A percentile compares a stretch with the other conserved stretches of the same genome.
These are phyloP conservation scores for Cheirogaleus major DNA, from an alignment of 2,797 vertebrate species.

Conservation along the genomic window DNA sequence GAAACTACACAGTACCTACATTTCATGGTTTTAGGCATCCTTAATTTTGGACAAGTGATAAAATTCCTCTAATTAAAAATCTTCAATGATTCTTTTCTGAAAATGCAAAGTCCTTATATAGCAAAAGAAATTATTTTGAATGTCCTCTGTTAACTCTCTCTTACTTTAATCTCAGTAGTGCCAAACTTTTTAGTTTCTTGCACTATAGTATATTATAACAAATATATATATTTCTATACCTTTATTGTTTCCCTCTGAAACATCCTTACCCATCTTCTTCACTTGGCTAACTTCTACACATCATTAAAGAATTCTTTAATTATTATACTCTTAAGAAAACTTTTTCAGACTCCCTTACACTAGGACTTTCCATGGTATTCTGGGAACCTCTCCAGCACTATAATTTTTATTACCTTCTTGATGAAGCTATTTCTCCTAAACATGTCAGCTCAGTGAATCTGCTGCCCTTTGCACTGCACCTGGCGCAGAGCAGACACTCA, in stretches of 20 bases:
- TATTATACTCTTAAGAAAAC: conserved; percentile 10
- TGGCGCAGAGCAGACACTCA: conserved; percentile 34
- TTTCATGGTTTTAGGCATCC: conserved; percentile 2
- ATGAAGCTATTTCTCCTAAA: not conserved
- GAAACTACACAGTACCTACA: not conserved
- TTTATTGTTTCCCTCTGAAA: conserved; percentile 52
- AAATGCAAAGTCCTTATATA: conserved; percentile 17
- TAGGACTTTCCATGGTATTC: conserved; percentile 17
- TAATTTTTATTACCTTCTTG: conserved; percentile 42
- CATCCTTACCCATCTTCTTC: conserved; percentile 5
- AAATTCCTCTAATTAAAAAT: conserved; percentile 28
- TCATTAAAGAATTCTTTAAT: conserved; percentile 41
- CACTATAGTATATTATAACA: not conserved
- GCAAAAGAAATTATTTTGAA: conserved; percentile 29
- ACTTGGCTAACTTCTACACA: not conserved
- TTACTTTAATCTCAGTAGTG: not conserved
- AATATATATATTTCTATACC: not conserved
- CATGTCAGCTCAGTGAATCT: conserved; percentile 5
- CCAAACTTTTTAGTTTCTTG: conserved; percentile 11
- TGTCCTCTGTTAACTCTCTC: not conserved
- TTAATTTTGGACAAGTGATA: conserved; percentile 47
- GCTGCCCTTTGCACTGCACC: not conserved
- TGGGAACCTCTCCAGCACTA: conserved; percentile 38
- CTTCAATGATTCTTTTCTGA: conserved; percentile 26
- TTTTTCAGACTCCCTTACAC: not conserved